Conservation (phyloP, 2,888 invertebrate species). For the Agrochola lota region DNA sequence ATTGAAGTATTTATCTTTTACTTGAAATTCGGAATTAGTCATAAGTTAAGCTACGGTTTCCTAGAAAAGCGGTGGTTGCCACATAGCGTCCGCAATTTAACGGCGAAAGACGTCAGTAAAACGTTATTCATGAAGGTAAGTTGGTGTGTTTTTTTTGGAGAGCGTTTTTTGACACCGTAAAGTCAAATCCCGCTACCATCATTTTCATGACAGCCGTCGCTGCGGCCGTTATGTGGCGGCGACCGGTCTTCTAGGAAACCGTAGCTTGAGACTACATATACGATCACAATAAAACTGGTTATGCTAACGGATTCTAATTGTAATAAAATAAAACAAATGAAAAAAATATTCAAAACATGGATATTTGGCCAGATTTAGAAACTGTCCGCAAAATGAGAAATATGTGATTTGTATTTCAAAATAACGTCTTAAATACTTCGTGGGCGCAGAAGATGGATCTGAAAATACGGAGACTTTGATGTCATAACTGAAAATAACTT, state of each 20-base stretch:
- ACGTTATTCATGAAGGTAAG: neutral
- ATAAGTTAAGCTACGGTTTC: neutral
- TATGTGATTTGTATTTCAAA: constrained; percentile 34
- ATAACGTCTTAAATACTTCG: constrained; percentile 34
- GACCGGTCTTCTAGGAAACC: neutral
- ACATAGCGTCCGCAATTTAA: neutral
- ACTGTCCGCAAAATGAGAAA: constrained; percentile 39
- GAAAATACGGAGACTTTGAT: constrained; percentile 58
- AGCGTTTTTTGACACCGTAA: neutral
- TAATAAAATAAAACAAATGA: constrained; percentile 17
- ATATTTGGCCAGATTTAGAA: constrained; percentile 15
- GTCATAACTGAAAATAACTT: constrained; percentile 69
- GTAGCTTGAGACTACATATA: neutral
- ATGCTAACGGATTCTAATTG: neutral
- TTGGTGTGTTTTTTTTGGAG: neutral
- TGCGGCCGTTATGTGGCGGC: neutral
- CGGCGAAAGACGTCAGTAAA: neutral
- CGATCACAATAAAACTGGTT: neutral
- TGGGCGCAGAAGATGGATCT: constrained; percentile 59
- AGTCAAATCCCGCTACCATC: neutral
- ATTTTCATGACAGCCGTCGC: neutral
- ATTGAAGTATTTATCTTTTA: neutral
- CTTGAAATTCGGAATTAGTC: neutral
- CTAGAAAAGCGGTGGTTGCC: neutral
- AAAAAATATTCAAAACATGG: neutral